These are phyloP conservation scores for Zosterops japonicus DNA, from an alignment of 2,113 vertebrate species.

Conservation along the genomic window DNA sequence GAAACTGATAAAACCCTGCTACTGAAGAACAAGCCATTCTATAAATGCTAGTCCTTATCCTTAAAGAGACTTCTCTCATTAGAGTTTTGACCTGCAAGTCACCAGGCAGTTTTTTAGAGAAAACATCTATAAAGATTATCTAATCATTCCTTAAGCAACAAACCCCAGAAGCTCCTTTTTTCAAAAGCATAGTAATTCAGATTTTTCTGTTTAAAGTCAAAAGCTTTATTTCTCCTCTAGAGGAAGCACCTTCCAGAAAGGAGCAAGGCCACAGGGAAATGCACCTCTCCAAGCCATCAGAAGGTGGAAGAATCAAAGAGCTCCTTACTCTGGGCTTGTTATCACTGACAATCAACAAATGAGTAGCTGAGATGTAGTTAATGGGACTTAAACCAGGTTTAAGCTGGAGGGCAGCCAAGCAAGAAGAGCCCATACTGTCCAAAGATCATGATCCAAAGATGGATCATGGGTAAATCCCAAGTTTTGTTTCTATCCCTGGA, in stretches of 20 bases:
- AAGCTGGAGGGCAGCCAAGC: not conserved
- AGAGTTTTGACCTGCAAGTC: not conserved
- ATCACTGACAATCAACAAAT: not conserved
- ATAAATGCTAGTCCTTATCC: not conserved
- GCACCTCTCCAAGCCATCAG: not conserved
- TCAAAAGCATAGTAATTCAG: not conserved
- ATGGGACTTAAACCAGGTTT: slow-evolving; percentile 2
- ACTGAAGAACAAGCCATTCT: not conserved
- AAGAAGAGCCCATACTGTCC: not conserved
- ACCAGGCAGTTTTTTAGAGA: not conserved
- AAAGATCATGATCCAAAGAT: not conserved
- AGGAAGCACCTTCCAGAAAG: not conserved
- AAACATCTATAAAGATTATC: not conserved
- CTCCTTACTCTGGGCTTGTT: not conserved
- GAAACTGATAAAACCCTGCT: not conserved
- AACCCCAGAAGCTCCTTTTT: not conserved
- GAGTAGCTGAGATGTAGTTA: not conserved
- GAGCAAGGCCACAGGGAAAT: not conserved
- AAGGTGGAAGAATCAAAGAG: not conserved
- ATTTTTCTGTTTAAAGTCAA: not conserved
- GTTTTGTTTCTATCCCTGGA: not conserved
- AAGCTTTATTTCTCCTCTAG: not conserved
- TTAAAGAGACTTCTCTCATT: not conserved
- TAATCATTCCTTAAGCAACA: not conserved
- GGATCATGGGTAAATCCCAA: not conserved